Evolutionary conservation across 2,888 invertebrate species (phyloP).

Genomic region (Ormyrus labotus): DNA sequence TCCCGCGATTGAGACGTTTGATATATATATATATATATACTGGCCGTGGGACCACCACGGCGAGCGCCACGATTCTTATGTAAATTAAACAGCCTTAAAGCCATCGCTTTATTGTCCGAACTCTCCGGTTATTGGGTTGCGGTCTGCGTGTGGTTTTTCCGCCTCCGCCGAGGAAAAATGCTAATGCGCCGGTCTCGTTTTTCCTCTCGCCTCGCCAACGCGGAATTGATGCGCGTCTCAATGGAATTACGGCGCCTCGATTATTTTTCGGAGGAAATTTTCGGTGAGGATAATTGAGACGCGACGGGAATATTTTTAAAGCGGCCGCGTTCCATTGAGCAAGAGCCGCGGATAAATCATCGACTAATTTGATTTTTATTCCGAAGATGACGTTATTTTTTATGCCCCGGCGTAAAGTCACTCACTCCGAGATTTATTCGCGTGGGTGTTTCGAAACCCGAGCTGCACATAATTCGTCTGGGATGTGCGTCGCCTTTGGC

Average conservation of each 20-base stretch:
- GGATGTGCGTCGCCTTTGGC: no score
- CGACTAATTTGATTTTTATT: slow-evolving; percentile 7
- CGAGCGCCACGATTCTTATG: slow-evolving; percentile 41
- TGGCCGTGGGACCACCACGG: slow-evolving; percentile 27
- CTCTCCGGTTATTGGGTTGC: slow-evolving; percentile 8
- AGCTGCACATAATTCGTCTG: neutral
- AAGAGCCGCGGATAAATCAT: slow-evolving; percentile 23
- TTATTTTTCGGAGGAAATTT: neutral
- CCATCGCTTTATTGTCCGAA: slow-evolving; percentile 5
- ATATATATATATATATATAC: slow-evolving; percentile 14
- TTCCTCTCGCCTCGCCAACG: neutral
- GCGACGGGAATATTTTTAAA: neutral
- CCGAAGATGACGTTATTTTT: slow-evolving; percentile 23
- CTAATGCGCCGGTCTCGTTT: slow-evolving; percentile 8
- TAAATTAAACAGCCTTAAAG: slow-evolving; percentile 35
- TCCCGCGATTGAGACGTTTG: slow-evolving; percentile 47
- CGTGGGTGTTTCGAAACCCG: slow-evolving; percentile 2
- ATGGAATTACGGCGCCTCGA: slow-evolving; percentile 23
- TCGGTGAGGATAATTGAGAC: neutral
- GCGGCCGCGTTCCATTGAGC: neutral
- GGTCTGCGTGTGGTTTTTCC: slow-evolving; percentile 10
- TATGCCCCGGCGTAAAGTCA: slow-evolving; percentile 1
- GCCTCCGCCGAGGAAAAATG: slow-evolving; percentile 2
- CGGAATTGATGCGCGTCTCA: slow-evolving; percentile 23
- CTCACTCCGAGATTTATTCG: slow-evolving; percentile 7